Evolutionary conservation across 2,113 vertebrate species (phyloP).

Genomic region (Xyliphius kryptos): DNA sequence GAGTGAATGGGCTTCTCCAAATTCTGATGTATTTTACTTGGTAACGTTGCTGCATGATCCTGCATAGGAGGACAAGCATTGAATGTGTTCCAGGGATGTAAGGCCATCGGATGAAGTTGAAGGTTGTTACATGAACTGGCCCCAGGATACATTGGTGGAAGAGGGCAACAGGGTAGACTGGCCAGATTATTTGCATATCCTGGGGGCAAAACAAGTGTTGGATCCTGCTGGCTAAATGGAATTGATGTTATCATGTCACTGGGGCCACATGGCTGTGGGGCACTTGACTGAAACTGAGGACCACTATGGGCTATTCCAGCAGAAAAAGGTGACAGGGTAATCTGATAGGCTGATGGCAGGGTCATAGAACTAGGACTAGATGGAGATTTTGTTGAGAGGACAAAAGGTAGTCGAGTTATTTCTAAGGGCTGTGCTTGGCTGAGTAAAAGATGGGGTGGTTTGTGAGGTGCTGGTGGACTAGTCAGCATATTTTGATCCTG

Average conservation of each 20-base stretch:
- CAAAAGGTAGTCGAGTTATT: conserved; percentile 79
- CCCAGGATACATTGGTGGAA: conserved; percentile 89
- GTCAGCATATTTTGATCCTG: conserved; percentile 81
- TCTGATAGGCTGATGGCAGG: conserved; percentile 82
- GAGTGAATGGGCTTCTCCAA: conserved; percentile 81
- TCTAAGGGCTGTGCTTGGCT: conserved; percentile 85
- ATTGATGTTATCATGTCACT: conserved; percentile 75
- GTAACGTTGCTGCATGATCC: conserved; percentile 73
- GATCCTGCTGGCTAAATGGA: conserved; percentile 80
- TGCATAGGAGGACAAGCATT: conserved; percentile 80
- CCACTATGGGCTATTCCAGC: conserved; percentile 71
- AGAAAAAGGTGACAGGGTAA: conserved; percentile 78
- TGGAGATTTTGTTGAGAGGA: conserved; percentile 82
- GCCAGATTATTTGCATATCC: conserved; percentile 79
- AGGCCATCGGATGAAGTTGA: conserved; percentile 83
- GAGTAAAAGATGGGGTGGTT: conserved; percentile 76
- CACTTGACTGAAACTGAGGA: conserved; percentile 71
- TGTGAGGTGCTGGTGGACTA: conserved; percentile 73
- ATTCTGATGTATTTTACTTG: conserved; percentile 76
- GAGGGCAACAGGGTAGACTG: conserved; percentile 76
- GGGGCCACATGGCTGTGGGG: conserved; percentile 68
- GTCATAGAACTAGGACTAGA: conserved; percentile 76
- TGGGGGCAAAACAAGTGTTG: conserved; percentile 75
- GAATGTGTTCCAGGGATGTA: conserved; percentile 92
- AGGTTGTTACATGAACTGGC: conserved; percentile 85